Evolutionary conservation across 2,113 vertebrate species (phyloP), one percentile per base, ranked within the genome.

Genomic region (Cebidichthys violaceus): DNA sequence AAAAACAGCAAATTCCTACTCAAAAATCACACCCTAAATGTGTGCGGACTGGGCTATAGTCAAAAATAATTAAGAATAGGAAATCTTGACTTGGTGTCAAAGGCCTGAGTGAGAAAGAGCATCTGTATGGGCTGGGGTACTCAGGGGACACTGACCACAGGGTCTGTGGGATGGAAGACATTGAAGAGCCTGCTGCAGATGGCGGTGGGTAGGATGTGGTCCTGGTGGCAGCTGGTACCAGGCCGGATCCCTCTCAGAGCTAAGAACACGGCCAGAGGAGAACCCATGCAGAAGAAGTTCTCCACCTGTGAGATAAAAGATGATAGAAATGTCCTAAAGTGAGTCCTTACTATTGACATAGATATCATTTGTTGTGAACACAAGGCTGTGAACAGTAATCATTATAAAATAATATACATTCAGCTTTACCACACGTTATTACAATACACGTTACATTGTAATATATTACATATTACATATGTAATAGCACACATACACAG

Each of bases 281-380:
- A 99, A 33, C 98, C 98, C 98, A 99, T 97, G 75, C 98, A 99
- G 96, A 99, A 99, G 94, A 98, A 98, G 93, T 99, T 99, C 88
- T 99, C 98, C 89, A 99, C 97, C 98, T 99, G 92, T 65, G 86
- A 77, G 24, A 73, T 10, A 59, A 75, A 70, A 59, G 13, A 41
- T 33, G 75, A 11, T 9, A 70, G 5, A 59, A 54, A 78, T 31
- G 11, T 65, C 4, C 14, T 17, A 29, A 57, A 39, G 3, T 1
- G 6, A 31, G 13, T 31, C 29, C 67, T 64, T 14, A 45, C 4
- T 10, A 33, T 18, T 64, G 18, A 71, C 45, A 29, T 11, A 5
- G 9, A 24, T 3, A 27, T 6, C 6, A 37, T 33, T 5, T 50
- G 1, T 50, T 47, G 4, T 33, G 33, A 33, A 33, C 33, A 33